Percentiles rank a stretch among this genome's conserved stretches.
These are phyloP conservation scores for Bothrops jararaca DNA, from an alignment of 2,113 vertebrate species.

Conservation along the genomic window DNA sequence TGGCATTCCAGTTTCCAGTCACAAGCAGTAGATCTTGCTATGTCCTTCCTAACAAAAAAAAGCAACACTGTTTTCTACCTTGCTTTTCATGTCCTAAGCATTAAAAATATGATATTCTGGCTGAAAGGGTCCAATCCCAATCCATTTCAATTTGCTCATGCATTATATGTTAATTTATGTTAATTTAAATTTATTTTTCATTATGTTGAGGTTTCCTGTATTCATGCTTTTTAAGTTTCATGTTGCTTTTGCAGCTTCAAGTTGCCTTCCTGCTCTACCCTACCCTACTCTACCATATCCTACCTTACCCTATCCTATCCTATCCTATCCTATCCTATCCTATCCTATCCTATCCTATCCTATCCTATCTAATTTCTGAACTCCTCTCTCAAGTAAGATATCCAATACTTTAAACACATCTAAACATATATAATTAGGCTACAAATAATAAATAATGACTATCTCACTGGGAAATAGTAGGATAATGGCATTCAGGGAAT, in stretches of 20 bases:
- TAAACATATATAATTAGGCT: background rate
- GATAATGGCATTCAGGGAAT: background rate
- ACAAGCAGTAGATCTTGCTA: background rate
- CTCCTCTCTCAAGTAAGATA: background rate
- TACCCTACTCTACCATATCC: too few species aligned
- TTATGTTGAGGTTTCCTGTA: background rate
- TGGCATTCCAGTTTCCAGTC: background rate
- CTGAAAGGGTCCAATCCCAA: background rate
- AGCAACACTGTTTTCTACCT: background rate
- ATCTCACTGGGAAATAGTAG: background rate
- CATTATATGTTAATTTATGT: background rate
- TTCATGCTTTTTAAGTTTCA: background rate
- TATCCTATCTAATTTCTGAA: background rate
- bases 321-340: background rate
- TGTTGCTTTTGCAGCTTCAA: background rate
- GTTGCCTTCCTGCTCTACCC: background rate
- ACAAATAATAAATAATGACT: background rate
- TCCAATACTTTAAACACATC: background rate
- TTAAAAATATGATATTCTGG: background rate
- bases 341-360: background rate
- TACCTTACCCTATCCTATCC: too few species aligned
- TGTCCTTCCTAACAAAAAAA: background rate
- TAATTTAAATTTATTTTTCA: background rate
- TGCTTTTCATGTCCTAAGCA: background rate
- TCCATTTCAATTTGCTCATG: background rate